Percentiles rank a stretch among this genome's conserved stretches.
Conservation (phyloP, 2,797 vertebrate species). For the Helarctos malayanus region DNA sequence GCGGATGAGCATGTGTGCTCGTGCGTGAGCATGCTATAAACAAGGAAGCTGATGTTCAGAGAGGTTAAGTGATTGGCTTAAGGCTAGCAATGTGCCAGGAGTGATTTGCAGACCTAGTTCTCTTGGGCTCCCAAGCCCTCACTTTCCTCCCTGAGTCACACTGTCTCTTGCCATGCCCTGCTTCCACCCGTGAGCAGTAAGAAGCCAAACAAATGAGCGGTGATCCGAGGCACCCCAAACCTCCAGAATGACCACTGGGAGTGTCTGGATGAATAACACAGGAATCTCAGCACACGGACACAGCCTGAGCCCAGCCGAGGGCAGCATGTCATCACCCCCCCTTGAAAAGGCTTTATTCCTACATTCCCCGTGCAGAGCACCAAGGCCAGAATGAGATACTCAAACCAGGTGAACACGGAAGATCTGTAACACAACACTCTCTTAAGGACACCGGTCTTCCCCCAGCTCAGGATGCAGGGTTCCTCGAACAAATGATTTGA, state of each 20-base stretch:
- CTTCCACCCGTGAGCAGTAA: not conserved
- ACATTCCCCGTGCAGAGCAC: not conserved
- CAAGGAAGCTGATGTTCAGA: not conserved
- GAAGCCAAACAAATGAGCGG: not conserved
- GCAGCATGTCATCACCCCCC: not conserved
- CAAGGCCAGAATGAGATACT: not conserved
- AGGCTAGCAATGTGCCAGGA: not conserved
- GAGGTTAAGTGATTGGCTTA: not conserved
- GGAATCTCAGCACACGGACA: not conserved
- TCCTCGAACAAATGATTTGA: conserved; percentile 81
- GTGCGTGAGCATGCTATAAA: conserved; percentile 27
- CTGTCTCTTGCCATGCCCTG: not conserved
- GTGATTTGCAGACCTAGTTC: not conserved
- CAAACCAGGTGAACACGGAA: not conserved
- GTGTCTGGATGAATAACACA: not conserved
- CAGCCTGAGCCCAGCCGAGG: not conserved
- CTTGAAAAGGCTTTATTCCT: not conserved
- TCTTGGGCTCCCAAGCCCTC: not conserved
- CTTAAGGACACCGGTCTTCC: conserved; percentile 8
- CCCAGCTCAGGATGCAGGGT: conserved; percentile 58
- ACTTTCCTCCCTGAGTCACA: not conserved
- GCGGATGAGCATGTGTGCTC: not conserved
- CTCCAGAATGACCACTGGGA: not conserved
- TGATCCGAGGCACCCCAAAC: not conserved
- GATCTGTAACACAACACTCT: conserved; percentile 12